These are phyloP conservation scores for Chiroxiphia lanceolata DNA, from an alignment of 2,797 vertebrate species.

Conservation along the genomic window DNA sequence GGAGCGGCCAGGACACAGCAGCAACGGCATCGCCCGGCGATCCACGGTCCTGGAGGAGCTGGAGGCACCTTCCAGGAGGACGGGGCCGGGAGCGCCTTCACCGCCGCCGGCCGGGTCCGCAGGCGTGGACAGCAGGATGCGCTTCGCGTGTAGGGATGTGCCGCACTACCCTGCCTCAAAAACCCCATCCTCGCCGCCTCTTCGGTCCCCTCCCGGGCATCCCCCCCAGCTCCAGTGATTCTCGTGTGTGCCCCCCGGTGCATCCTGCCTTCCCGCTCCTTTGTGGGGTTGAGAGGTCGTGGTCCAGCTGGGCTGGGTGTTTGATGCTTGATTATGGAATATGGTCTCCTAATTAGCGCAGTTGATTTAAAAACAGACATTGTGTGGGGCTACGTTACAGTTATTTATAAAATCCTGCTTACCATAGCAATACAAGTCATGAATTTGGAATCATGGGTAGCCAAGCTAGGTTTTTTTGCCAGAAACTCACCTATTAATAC, in stretches of 20 bases:
- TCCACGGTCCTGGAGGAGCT: background rate
- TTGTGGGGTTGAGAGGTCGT: fast-evolving
- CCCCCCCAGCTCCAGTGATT: too few species aligned
- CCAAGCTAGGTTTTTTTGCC: background rate
- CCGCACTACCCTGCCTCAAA: too few species aligned
- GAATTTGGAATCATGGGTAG: background rate
- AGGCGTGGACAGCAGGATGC: conserved; percentile 79
- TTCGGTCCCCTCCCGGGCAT: background rate
- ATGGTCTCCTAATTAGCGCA: background rate
- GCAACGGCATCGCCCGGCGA: background rate
- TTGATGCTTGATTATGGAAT: background rate
- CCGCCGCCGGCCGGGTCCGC: conserved; percentile 61
- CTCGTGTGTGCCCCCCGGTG: background rate
- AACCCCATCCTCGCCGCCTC: too few species aligned
- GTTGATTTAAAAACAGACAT: background rate
- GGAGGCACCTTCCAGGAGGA: conserved; percentile 40
- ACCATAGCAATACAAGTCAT: background rate
- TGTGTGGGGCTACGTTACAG: fast-evolving
- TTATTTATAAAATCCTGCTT: background rate
- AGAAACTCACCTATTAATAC: background rate
- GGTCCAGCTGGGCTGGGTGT: background rate
- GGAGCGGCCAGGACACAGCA: conserved; percentile 8
- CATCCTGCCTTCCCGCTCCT: background rate
- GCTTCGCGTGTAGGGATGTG: conserved; percentile 78
- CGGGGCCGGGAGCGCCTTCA: background rate